These are phyloP conservation scores for Campylorhamphus procurvoides DNA, from an alignment of 2,113 vertebrate species.

Conservation along the genomic window DNA sequence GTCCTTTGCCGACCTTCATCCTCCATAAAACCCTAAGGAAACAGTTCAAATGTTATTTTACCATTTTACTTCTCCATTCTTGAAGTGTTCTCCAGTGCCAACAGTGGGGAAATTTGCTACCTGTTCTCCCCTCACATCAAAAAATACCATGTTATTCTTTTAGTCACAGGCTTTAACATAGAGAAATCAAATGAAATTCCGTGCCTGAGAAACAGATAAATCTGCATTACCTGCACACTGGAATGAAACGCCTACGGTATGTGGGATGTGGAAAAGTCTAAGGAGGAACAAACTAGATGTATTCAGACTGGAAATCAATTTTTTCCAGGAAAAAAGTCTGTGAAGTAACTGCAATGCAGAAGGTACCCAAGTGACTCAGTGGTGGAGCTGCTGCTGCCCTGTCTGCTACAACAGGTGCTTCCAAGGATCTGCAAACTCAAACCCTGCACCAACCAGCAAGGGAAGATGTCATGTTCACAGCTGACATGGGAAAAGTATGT, in stretches of 20 bases:
- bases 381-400: neutral
- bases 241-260: neutral
- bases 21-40: slow-evolving; percentile 91
- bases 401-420: neutral
- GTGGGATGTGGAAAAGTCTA: neutral
- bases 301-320: neutral
- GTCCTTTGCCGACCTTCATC: slow-evolving; percentile 94
- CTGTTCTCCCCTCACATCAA: neutral
- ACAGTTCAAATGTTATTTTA: neutral
- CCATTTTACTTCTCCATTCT: neutral
- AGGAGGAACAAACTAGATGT: neutral
- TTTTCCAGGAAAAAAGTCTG: neutral
- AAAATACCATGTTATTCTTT: neutral
- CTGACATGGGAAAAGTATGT: neutral
- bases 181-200: neutral
- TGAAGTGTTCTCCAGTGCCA: neutral
- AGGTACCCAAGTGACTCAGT: neutral
- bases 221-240: neutral
- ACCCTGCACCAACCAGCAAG: neutral
- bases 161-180: neutral
- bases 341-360: neutral
- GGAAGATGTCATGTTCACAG: neutral
- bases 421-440: neutral
- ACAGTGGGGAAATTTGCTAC: neutral
- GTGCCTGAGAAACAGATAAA: neutral